phyloP scores from a whole-genome alignment of 2,113 vertebrate genomes.

The Ctenomys sociabilis region DNA sequence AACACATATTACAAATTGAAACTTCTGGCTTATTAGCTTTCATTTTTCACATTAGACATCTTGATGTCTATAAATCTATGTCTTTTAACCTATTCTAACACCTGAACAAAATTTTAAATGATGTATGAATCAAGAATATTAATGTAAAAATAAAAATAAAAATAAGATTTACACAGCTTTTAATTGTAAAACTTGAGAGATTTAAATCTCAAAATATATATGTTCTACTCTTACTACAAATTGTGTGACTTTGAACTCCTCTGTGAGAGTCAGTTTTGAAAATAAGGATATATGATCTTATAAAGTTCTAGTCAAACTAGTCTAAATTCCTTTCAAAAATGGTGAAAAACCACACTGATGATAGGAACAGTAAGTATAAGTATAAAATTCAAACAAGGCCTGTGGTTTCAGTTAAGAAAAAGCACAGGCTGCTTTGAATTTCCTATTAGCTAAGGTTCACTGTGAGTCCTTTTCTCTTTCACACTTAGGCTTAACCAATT shows the following conservation, averaged over 20 bases:
- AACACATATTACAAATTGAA: too few species aligned
- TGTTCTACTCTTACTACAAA: conserved; percentile 30
- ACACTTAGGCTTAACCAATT: not conserved
- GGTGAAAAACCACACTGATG: not conserved
- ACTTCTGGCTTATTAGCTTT: too few species aligned
- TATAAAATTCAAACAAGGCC: not conserved
- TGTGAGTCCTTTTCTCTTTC: not conserved
- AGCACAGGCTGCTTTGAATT: not conserved
- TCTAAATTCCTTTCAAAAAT: conserved; percentile 37
- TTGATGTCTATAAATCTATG: too few species aligned
- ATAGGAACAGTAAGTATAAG: not conserved
- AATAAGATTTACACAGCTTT: not conserved
- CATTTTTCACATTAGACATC: too few species aligned
- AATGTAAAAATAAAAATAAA: not conserved
- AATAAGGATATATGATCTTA: not conserved
- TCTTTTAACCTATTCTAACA: too few species aligned
- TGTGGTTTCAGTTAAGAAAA: conserved; percentile 32
- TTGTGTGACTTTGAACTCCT: not conserved
- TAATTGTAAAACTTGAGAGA: conserved; percentile 31
- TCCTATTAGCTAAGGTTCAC: not conserved
- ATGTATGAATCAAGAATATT: too few species aligned
- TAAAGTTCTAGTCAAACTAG: not conserved
- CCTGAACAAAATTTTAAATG: too few species aligned
- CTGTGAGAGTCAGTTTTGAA: not conserved
- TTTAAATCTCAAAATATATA: not conserved